Evolutionary conservation across 2,797 vertebrate genomes (phyloP).

Genomic region (Pseudomugil tenellus): DNA sequence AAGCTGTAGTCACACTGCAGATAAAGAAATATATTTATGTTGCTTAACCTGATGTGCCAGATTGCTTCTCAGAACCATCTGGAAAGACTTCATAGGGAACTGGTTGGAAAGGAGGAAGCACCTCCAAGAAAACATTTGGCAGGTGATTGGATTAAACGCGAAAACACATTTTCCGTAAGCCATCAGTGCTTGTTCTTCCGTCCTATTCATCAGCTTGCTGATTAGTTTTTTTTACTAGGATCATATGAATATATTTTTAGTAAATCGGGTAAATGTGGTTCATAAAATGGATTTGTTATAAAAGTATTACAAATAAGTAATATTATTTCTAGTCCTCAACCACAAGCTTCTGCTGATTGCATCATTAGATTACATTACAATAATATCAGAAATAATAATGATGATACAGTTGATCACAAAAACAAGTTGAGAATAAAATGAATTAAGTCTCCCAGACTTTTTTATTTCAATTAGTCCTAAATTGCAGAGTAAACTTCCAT

Average conservation of each 20-base stretch:
- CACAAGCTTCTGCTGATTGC: too few relatives aligned
- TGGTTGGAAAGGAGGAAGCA: constrained; percentile 1
- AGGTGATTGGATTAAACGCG: constrained; percentile 16
- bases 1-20: constrained; percentile 14
- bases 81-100: constrained; percentile 11
- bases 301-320: not conserved
- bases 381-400: not conserved
- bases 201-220: not conserved
- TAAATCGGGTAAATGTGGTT: not conserved
- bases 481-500: not conserved
- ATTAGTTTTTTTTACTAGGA: not conserved
- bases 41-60: constrained; percentile 1
- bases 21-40: not conserved
- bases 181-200: not conserved
- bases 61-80: constrained; percentile 16
- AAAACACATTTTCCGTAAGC: constrained; percentile 16
- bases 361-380: too few relatives aligned
- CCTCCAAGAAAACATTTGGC: constrained; percentile 11
- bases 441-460: not conserved
- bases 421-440: too few relatives aligned
- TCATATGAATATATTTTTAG: not conserved
- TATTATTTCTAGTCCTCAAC: too few relatives aligned
- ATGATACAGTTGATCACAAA: too few relatives aligned
- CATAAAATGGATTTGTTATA: not conserved
- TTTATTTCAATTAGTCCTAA: not conserved